Evolutionary conservation across 2,113 vertebrate genomes (phyloP).

Genomic region (Pterocles gutturalis): DNA sequence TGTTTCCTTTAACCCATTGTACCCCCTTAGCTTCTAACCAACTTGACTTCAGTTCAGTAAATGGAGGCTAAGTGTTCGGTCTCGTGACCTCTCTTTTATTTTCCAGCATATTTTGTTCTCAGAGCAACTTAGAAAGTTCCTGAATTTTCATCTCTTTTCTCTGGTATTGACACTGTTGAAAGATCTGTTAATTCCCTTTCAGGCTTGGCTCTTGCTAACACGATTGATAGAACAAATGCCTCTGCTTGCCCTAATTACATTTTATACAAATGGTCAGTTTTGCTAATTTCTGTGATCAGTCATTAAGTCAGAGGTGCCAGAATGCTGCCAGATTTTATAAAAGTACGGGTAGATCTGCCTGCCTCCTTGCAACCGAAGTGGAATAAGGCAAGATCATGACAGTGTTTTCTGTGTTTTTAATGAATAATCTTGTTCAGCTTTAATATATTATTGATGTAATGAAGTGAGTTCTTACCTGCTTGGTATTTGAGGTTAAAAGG

Average conservation of each 20-base stretch:
- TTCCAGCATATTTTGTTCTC: not conserved
- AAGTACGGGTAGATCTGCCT: not conserved
- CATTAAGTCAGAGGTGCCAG: not conserved
- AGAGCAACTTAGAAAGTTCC: not conserved
- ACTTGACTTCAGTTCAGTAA: not conserved
- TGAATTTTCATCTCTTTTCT: not conserved
- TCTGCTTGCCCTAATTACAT: not conserved
- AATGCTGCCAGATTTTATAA: not conserved
- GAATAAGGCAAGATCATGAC: not conserved
- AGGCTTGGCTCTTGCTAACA: not conserved
- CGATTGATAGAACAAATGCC: not conserved
- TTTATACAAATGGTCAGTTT: conserved; percentile 26
- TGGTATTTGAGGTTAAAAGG: not conserved
- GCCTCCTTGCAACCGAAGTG: not conserved
- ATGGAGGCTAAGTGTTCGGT: not conserved
- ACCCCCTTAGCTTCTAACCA: not conserved
- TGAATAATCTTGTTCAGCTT: not conserved
- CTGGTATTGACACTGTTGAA: not conserved
- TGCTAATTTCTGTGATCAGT: conserved; percentile 12
- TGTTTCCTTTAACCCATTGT: not conserved
- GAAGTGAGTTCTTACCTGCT: not conserved
- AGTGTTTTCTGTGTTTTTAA: not conserved
- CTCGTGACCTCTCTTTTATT: not conserved
- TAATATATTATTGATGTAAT: not conserved
- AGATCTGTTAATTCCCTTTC: not conserved